phyloP scores from a whole-genome alignment of 2,888 invertebrate genomes.

The Geotrupes spiniger region DNA sequence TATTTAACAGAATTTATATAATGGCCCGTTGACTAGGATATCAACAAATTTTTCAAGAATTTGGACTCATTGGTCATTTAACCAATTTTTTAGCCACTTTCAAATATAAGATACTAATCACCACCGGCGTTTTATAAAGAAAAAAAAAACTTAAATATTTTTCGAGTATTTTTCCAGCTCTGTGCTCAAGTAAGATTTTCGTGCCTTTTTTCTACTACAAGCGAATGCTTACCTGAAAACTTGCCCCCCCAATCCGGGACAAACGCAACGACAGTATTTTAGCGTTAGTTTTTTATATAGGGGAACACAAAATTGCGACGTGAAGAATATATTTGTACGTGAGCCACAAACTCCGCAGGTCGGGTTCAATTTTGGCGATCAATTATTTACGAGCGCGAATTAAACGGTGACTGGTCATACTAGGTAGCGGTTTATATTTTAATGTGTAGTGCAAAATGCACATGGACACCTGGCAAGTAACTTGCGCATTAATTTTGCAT shows the following conservation, averaged over 20 bases:
- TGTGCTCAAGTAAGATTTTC: slow-evolving; percentile 11
- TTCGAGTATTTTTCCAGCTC: neutral
- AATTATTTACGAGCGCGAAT: too few relatives aligned
- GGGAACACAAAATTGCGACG: slow-evolving; percentile 5
- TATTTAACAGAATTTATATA: too few relatives aligned
- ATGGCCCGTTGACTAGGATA: too few relatives aligned
- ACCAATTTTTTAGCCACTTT: too few relatives aligned
- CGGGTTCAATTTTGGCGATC: slow-evolving; percentile 23
- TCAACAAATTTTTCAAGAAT: too few relatives aligned
- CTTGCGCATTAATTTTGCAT: neutral
- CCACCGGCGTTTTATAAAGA: too few relatives aligned
- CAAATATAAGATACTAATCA: too few relatives aligned
- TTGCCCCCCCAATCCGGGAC: neutral
- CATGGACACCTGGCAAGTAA: too few relatives aligned
- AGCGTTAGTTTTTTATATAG: slow-evolving; percentile 1
- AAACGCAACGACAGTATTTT: slow-evolving; percentile 2
- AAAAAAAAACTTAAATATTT: neutral
- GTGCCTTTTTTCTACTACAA: slow-evolving; percentile 1
- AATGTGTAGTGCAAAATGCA: too few relatives aligned
- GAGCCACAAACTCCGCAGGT: slow-evolving; percentile 29
- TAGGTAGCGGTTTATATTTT: too few relatives aligned
- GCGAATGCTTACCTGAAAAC: neutral
- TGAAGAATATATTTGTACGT: slow-evolving; percentile 3
- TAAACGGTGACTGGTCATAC: too few relatives aligned
- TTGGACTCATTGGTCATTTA: neutral